These are phyloP conservation scores for Limnephilus auricula DNA, from an alignment of 2,888 invertebrate genomes.

Conservation along the genomic window DNA sequence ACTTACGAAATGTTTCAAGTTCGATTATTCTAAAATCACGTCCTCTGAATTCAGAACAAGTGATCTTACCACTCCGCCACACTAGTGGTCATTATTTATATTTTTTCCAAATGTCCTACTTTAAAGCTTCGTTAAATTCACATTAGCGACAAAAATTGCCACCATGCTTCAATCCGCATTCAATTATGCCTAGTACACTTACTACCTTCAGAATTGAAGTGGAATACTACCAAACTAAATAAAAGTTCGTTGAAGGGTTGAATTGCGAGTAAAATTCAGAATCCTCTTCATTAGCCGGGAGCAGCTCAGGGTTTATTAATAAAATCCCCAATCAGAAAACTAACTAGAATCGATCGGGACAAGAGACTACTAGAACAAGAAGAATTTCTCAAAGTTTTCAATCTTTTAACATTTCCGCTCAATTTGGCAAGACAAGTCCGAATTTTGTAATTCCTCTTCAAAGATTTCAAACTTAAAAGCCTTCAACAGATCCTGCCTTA, in stretches of 20 bases:
- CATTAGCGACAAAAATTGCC: background rate
- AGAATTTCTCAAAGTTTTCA: background rate
- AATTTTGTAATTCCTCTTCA: conserved; percentile 13
- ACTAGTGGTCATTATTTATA: too few relatives aligned
- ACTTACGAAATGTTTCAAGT: too few relatives aligned
- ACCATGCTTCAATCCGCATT: background rate
- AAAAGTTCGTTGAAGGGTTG: background rate
- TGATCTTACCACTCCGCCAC: too few relatives aligned
- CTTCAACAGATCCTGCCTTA: background rate
- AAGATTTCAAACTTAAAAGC: background rate
- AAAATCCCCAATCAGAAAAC: background rate
- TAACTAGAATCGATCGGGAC: background rate
- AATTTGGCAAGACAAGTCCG: conserved; percentile 26
- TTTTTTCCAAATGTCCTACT: too few relatives aligned
- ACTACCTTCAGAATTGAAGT: background rate
- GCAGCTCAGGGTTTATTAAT: background rate
- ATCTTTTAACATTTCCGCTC: conserved; percentile 18
- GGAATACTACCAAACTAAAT: background rate
- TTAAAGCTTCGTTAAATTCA: too few relatives aligned
- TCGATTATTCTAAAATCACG: too few relatives aligned
- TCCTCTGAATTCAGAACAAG: too few relatives aligned
- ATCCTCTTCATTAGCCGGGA: background rate
- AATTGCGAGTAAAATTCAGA: background rate
- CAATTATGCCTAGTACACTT: background rate
- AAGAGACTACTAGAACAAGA: background rate